Conservation (phyloP, 2,888 invertebrate genomes). For the Scaptomyza flava region DNA sequence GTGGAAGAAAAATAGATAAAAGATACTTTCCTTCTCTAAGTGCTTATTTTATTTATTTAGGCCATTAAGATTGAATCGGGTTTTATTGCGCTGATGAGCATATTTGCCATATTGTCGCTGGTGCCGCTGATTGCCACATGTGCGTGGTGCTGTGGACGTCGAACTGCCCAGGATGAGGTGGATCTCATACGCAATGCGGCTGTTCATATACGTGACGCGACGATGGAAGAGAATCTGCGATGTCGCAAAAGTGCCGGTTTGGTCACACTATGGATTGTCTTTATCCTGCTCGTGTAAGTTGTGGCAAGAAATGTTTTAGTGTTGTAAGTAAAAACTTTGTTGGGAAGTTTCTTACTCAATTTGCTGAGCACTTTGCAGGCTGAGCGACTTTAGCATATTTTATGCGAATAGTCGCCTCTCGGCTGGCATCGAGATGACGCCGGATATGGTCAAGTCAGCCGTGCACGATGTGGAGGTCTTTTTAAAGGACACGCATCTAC, state of each 20-base stretch:
- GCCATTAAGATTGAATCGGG: slow-evolving; percentile 89
- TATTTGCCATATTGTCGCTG: slow-evolving; percentile 88
- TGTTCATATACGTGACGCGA: slow-evolving; percentile 81
- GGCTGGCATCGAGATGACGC: slow-evolving; percentile 86
- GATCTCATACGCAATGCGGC: slow-evolving; percentile 75
- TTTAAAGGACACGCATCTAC: slow-evolving; percentile 87
- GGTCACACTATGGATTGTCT: slow-evolving; percentile 81
- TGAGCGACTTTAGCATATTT: slow-evolving; percentile 87
- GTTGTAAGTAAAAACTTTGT: not conserved
- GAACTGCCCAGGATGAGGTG: slow-evolving; percentile 84
- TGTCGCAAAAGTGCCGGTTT: slow-evolving; percentile 82
- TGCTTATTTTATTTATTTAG: slow-evolving; percentile 82
- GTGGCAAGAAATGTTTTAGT: not conserved
- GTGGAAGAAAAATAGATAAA: slow-evolving; percentile 33
- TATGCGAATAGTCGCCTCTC: slow-evolving; percentile 88
- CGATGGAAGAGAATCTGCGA: slow-evolving; percentile 78
- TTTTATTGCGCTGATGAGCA: slow-evolving; percentile 87
- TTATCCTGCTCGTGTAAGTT: slow-evolving; percentile 81
- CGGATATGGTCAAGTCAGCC: slow-evolving; percentile 86
- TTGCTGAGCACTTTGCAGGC: slow-evolving; percentile 81
- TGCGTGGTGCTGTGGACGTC: slow-evolving; percentile 85
- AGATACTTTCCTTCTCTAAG: not conserved
- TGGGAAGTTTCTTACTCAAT: slow-evolving; percentile 19
- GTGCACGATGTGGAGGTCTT: slow-evolving; percentile 87
- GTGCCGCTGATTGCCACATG: slow-evolving; percentile 88